Evolutionary conservation across 2,888 invertebrate genomes (phyloP).

Genomic region (Catocala nupta): DNA sequence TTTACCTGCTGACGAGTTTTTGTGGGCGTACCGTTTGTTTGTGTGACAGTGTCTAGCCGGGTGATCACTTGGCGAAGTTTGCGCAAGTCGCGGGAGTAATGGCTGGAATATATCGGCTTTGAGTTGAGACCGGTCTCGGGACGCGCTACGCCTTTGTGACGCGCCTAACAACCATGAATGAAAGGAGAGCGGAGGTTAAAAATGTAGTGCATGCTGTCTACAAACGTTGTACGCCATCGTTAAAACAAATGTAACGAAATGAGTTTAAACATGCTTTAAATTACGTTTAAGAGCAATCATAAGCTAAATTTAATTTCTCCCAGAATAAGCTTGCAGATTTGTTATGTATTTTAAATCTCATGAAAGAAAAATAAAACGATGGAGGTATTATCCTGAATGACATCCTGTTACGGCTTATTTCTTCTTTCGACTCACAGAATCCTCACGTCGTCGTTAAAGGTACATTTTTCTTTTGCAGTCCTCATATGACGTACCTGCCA

Average conservation of each 20-base stretch:
- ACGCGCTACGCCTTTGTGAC: constrained; percentile 64
- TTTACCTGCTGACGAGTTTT: constrained; percentile 78
- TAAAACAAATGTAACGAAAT: constrained; percentile 18
- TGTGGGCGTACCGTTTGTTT: constrained; percentile 75
- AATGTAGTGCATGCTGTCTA: constrained; percentile 46
- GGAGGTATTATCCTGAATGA: constrained; percentile 84
- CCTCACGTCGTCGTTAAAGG: constrained; percentile 85
- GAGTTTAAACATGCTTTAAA: constrained; percentile 5
- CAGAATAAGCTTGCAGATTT: constrained; percentile 38
- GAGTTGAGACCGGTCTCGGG: constrained; percentile 63
- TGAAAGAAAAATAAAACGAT: constrained; percentile 79
- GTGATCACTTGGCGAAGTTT: constrained; percentile 77
- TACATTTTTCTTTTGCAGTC: constrained; percentile 87
- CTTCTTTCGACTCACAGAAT: constrained; percentile 81
- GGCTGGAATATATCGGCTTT: constrained; percentile 75
- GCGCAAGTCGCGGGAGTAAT: constrained; percentile 73
- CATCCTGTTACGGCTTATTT: constrained; percentile 87
- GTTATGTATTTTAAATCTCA: constrained; percentile 60
- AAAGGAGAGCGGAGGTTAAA: constrained; percentile 53
- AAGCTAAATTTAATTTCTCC: constrained; percentile 39
- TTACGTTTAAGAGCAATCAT: constrained; percentile 18
- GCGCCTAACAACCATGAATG: constrained; percentile 63
- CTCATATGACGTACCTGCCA: constrained; percentile 81
- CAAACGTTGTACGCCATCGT: constrained; percentile 34
- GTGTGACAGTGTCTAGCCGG: constrained; percentile 77